Percentiles rank a stretch among this genome's conserved stretches.
Conservation (phyloP, 2,113 vertebrate species). For the Talpa occidentalis region DNA sequence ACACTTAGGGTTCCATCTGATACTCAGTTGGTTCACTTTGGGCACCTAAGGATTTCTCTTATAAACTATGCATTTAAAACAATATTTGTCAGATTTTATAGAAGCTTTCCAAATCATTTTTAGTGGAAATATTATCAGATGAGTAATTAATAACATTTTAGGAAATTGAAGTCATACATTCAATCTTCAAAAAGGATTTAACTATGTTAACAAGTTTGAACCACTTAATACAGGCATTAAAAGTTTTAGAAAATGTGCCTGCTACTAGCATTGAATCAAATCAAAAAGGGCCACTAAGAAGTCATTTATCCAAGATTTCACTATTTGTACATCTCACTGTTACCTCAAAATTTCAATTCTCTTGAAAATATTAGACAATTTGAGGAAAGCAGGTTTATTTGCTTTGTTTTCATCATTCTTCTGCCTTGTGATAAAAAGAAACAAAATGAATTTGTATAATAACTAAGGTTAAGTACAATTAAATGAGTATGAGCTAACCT, state of each 20-base stretch:
- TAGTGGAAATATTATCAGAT: not conserved
- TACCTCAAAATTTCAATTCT: not conserved
- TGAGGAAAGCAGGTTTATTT: not conserved
- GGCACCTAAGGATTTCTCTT: not conserved
- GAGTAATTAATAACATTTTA: slow-evolving; percentile 18
- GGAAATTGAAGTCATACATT: not conserved
- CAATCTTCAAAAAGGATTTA: not conserved
- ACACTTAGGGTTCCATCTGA: not conserved
- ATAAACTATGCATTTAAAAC: slow-evolving; percentile 6
- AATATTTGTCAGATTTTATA: not conserved
- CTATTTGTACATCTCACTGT: not conserved
- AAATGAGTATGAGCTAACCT: not conserved
- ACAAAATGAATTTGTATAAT: not conserved
- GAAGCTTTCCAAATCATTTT: not conserved
- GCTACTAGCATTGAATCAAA: not conserved
- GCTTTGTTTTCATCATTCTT: slow-evolving; percentile 9
- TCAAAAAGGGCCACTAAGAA: not conserved
- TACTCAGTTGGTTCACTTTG: not conserved
- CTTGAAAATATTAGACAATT: not conserved
- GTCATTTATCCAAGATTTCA: not conserved
- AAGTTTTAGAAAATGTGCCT: not conserved
- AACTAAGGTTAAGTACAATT: not conserved
- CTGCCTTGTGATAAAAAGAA: not conserved
- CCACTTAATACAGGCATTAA: not conserved
- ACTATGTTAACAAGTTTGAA: slow-evolving; percentile 20